These are phyloP conservation scores for Acrobasis consociella DNA, from an alignment of 2,888 invertebrate species.

Conservation along the genomic window DNA sequence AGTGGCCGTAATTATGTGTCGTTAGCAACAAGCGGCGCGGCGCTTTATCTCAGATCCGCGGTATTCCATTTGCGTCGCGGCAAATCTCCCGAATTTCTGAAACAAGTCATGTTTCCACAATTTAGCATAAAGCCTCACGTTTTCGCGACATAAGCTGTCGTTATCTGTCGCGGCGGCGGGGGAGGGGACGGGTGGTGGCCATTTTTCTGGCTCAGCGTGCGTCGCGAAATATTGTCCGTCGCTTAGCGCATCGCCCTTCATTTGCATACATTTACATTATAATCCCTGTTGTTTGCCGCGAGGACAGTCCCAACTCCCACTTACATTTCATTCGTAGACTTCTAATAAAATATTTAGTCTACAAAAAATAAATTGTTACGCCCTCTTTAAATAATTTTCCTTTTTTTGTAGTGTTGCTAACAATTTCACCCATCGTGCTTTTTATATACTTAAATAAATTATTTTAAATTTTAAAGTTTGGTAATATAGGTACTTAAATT, in stretches of 20 bases:
- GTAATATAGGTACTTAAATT: too few species aligned
- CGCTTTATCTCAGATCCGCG: slow-evolving; percentile 34
- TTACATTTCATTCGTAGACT: slow-evolving; percentile 26
- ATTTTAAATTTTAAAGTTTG: too few species aligned
- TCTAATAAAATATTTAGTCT: neutral
- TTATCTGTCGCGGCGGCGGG: slow-evolving; percentile 47
- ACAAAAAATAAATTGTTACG: too few species aligned
- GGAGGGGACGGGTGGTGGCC: slow-evolving; percentile 25
- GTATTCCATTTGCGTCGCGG: slow-evolving; percentile 47
- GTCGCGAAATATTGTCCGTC: slow-evolving; percentile 44
- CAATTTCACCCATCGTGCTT: too few species aligned
- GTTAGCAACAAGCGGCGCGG: slow-evolving; percentile 23
- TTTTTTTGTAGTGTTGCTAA: neutral
- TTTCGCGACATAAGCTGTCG: slow-evolving; percentile 62
- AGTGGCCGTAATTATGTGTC: slow-evolving; percentile 13
- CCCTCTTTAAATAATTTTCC: too few species aligned
- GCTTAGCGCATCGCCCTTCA: slow-evolving; percentile 48
- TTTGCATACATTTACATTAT: slow-evolving; percentile 77
- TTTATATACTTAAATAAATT: too few species aligned
- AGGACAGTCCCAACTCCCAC: slow-evolving; percentile 12
- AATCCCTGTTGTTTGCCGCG: slow-evolving; percentile 59
- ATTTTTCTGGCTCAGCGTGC: slow-evolving; percentile 50
- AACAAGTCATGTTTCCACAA: slow-evolving; percentile 67
- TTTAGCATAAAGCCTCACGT: slow-evolving; percentile 63
- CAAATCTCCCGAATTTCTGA: slow-evolving; percentile 42